These are phyloP conservation scores for Coregonus clupeaformis DNA, from an alignment of 2,113 vertebrate genomes.

Conservation along the genomic window DNA sequence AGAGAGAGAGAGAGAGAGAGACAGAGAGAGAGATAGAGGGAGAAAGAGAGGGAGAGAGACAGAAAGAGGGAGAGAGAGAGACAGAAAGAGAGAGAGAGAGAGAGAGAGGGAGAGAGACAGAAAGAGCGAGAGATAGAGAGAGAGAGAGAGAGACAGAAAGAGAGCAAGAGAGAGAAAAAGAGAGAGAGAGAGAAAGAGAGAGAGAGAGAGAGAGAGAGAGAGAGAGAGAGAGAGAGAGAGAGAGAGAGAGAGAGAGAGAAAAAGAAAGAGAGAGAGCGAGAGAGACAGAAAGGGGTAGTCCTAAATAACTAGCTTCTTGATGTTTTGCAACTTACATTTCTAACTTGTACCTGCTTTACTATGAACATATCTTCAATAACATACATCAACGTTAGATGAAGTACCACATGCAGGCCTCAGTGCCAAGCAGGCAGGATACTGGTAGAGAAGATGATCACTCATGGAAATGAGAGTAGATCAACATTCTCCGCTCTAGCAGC, in stretches of 20 bases:
- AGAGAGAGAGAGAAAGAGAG: too few relatives aligned
- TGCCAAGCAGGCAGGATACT: constrained; percentile 77
- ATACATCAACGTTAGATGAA: constrained; percentile 68
- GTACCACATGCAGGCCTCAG: constrained; percentile 74
- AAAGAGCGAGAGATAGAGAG: too few relatives aligned
- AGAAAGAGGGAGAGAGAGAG: too few relatives aligned
- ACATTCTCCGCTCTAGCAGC: constrained; percentile 62
- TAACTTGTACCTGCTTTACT: background rate
- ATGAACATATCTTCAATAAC: constrained; percentile 40
- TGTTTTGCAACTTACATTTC: background rate
- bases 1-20: too few relatives aligned
- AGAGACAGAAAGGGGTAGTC: too few relatives aligned
- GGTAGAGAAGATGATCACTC: constrained; percentile 77
- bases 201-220: too few relatives aligned
- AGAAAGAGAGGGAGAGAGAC: too few relatives aligned
- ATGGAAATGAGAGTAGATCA: constrained; percentile 75
- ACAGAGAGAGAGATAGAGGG: too few relatives aligned
- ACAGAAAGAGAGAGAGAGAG: constrained; percentile 57
- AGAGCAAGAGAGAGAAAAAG: too few relatives aligned
- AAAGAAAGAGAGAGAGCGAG: too few relatives aligned
- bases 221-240: too few relatives aligned
- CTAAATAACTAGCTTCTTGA: background rate
- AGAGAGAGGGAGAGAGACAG: background rate
- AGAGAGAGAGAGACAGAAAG: background rate
- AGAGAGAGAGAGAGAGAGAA: too few relatives aligned